phyloP scores from a whole-genome alignment of 2,797 vertebrate genomes.

The Nyctalus aviator region DNA sequence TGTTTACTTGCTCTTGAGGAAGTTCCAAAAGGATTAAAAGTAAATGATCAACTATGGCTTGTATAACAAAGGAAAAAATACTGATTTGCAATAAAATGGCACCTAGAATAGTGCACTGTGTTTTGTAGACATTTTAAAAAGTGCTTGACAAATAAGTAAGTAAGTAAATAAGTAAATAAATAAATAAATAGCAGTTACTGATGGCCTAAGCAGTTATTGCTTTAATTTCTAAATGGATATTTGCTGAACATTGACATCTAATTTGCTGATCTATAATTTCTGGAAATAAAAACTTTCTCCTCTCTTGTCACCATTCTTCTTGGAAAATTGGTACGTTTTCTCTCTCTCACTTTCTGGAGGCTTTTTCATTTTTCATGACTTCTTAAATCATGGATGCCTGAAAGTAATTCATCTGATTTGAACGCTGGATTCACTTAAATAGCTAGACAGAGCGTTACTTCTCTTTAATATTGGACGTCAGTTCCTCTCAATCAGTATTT shows the following conservation, averaged over 20 bases:
- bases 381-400: neutral
- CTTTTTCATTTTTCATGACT: neutral
- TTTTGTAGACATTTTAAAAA: neutral
- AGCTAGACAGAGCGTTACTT: neutral
- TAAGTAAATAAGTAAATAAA: neutral
- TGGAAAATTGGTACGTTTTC: conserved; percentile 6
- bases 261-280: neutral
- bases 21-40: neutral
- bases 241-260: neutral
- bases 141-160: neutral
- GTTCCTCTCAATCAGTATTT: neutral
- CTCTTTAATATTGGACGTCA: neutral
- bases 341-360: neutral
- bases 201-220: neutral
- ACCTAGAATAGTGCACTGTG: neutral
- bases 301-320: neutral
- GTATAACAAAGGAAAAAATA: neutral
- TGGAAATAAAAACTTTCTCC: neutral
- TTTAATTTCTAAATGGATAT: conserved; percentile 10
- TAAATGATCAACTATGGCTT: neutral
- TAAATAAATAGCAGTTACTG: neutral
- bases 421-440: neutral
- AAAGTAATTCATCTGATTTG: neutral
- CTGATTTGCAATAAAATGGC: neutral
- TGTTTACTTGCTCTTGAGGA: neutral